Evolutionary conservation across 2,888 invertebrate genomes (phyloP).

Genomic region (Apomyelois bistriatella): DNA sequence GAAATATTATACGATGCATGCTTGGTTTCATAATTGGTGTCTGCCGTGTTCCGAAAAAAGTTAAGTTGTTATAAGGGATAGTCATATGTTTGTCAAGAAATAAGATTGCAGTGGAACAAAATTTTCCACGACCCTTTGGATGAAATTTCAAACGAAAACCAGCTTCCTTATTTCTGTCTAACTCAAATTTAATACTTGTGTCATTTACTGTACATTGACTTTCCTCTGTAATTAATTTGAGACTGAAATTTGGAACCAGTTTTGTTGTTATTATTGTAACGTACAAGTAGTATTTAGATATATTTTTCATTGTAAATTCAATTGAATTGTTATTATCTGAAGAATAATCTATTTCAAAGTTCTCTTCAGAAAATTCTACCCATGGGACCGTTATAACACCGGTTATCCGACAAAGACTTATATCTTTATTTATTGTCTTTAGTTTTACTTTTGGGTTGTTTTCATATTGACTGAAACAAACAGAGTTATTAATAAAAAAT

Average conservation of each 20-base stretch:
- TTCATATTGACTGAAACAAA: conserved; percentile 53
- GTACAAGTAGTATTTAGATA: conserved; percentile 58
- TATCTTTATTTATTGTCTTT: conserved; percentile 55
- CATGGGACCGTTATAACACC: conserved; percentile 68
- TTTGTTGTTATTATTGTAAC: conserved; percentile 55
- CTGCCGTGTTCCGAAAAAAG: conserved; percentile 55
- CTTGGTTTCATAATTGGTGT: conserved; percentile 49
- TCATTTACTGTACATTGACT: conserved; percentile 42
- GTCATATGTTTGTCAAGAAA: conserved; percentile 62
- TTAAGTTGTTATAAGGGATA: conserved; percentile 61
- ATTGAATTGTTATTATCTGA: conserved; percentile 38
- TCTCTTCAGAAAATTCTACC: conserved; percentile 57
- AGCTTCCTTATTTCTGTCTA: conserved; percentile 38
- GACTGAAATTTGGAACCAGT: conserved; percentile 51
- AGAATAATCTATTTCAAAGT: conserved; percentile 57
- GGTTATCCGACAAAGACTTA: conserved; percentile 54
- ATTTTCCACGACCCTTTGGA: conserved; percentile 58
- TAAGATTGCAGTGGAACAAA: conserved; percentile 53
- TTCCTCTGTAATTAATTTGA: conserved; percentile 43
- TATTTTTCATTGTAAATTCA: conserved; percentile 60
- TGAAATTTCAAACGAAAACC: conserved; percentile 52
- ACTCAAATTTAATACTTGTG: conserved; percentile 54
- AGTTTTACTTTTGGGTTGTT: conserved; percentile 58
- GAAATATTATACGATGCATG: conserved; percentile 53
- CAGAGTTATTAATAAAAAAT: background rate